Base-by-base conservation (phyloP, 2,113 vertebrate genomes). In the mouse (Mus musculus) region DNA sequence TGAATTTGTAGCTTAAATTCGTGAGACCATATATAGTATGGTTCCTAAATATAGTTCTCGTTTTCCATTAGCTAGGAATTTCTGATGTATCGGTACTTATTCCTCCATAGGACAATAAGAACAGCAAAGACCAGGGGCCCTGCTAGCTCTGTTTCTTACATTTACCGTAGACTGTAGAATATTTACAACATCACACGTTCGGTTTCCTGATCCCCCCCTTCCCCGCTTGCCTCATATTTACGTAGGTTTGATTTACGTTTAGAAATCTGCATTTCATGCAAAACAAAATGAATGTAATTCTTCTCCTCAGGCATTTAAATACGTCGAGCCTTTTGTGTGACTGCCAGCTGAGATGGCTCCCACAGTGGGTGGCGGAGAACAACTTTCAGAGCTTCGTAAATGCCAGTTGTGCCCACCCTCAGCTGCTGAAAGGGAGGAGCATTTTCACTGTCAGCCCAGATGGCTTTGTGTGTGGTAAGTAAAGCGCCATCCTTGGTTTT, bases 341-440 rank as follows among this genome's bases (percentile, higher is more conserved):
- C 98, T 99, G 99, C 98, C 99, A 99, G 93, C 98, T 99, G 92
- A 99, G 99, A 98, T 99, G 99, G 99, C 98, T 99, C 86, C 99
- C 99, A 3, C 98, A 99, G 96, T 99, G 99, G 99, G 99, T 99
- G 99, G 98, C 98, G 13, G 99, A 99, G 76, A 99, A 99, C 97
- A 98, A 98, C 97, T 99, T 99, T 96, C 98, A 99, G 97, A 98
- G 98, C 96, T 99, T 99, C 97, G 98, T 99, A 78, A 99, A 99
- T 42, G 99, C 99, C 98, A 99, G 98, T 98, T 99, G 99, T 96
- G 99, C 99, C 98, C 99, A 99, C 98, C 99, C 99, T 88, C 99
- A 99, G 98, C 97, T 98, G 97, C 98, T 99, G 77, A 99, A 99
- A 98, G 99, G 99, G 97, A 99, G 97, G 98, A 99, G 99, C 94